These are phyloP conservation scores for Agelaius tricolor DNA, from an alignment of 2,113 vertebrate genomes.

Conservation along the genomic window DNA sequence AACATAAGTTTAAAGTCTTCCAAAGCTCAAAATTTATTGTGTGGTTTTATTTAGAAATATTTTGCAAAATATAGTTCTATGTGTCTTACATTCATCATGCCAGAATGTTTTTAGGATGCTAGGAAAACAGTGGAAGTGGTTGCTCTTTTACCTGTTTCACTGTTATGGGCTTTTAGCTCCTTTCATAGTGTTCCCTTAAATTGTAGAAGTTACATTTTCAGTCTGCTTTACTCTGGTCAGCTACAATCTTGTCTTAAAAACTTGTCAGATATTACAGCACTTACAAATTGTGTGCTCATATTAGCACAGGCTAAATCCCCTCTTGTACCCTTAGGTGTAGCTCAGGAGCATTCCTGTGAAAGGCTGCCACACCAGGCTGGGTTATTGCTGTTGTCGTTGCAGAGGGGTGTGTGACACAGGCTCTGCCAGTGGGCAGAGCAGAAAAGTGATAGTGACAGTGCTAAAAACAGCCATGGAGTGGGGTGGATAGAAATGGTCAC, in stretches of 20 bases:
- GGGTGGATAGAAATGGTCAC: background rate
- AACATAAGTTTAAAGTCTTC: background rate
- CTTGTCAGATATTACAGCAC: background rate
- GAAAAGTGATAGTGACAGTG: background rate
- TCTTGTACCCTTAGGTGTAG: fast-evolving
- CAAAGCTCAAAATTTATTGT: background rate
- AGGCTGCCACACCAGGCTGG: background rate
- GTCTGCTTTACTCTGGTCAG: background rate
- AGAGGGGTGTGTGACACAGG: background rate
- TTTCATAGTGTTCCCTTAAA: background rate
- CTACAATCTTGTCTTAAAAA: background rate
- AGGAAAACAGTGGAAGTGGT: background rate
- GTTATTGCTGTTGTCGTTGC: background rate
- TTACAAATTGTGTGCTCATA: background rate
- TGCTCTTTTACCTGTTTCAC: background rate
- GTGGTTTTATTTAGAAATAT: background rate
- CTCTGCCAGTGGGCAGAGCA: background rate
- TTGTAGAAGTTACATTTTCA: background rate
- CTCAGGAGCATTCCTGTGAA: background rate
- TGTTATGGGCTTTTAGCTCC: background rate
- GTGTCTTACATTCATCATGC: background rate
- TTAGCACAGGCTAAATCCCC: background rate
- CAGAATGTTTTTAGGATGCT: background rate
- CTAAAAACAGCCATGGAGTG: background rate
- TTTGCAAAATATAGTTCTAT: background rate